phyloP scores from a whole-genome alignment of 2,113 vertebrate genomes.

The Thinocorus orbignyianus region DNA sequence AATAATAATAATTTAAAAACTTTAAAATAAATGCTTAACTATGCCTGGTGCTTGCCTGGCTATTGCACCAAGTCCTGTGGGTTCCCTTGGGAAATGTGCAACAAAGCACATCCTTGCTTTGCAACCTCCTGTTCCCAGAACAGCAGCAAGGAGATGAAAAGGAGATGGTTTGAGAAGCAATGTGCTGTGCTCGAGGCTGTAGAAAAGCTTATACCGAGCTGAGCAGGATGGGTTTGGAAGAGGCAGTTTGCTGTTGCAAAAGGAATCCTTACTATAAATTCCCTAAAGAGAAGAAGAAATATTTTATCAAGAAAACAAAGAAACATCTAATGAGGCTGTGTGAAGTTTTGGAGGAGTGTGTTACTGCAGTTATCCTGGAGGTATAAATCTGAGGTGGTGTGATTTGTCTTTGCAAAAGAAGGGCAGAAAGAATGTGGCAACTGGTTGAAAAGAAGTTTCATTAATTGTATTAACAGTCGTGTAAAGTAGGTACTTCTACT shows the following conservation, averaged over 20 bases:
- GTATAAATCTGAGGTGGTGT: neutral
- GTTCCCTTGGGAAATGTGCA: neutral
- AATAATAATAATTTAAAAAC: neutral
- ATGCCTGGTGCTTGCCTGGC: neutral
- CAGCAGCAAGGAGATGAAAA: neutral
- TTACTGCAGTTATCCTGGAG: neutral
- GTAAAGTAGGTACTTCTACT: neutral
- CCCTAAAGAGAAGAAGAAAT: neutral
- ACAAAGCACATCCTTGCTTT: neutral
- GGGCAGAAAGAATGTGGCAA: neutral
- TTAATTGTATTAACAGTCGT: neutral
- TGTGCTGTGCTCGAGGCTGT: accelerated
- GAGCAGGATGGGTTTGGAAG: neutral
- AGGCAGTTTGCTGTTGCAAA: neutral
- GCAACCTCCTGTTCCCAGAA: neutral
- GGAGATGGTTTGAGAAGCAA: neutral
- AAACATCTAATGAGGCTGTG: neutral
- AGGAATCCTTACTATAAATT: neutral
- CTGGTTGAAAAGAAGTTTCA: neutral
- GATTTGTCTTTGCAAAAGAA: neutral
- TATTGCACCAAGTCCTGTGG: neutral
- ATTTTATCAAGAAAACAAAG: neutral
- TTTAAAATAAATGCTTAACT: neutral
- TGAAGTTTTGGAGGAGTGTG: neutral
- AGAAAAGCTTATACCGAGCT: neutral